Base-by-base conservation (phyloP, 2,888 invertebrate species). In the Clusia tigrina region DNA sequence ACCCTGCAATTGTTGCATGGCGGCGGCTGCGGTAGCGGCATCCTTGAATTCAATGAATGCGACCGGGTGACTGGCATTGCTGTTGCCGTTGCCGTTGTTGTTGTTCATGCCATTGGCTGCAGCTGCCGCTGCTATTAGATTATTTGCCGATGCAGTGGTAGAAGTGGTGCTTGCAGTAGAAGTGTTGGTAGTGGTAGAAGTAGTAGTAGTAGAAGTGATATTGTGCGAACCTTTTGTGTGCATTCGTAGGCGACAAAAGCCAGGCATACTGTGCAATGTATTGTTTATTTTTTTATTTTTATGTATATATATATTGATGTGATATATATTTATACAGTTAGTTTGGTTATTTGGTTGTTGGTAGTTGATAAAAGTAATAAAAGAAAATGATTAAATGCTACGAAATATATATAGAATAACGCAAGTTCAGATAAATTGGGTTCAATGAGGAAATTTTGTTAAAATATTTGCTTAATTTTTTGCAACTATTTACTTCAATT, bases 11-110 rank as follows among this genome's bases (percentile, higher is more conserved):
- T 93, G 90, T 82, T 91, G 90, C 91, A 97, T 91, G 80, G 96
- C 97, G 81, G 93, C 91, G 83, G 93, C 89, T 81, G 98, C 98
- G 86, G 92, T 94, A 80, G 90, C 87, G 80, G 96, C 89, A 87
- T 94, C 95, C 88, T 91, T 91, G 88, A 95, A 98, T 88, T 98
- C 97, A 86, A 96, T 94, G 89, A 98, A 98, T 83, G 97, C 97
- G 85, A 98, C 97, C 78, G 97, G 96, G 83, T 92, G 90, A 82
- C 51, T 73, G 66, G 46, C 68, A 71, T 66, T 62, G 64, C 20
- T 62, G 65, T 26, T 71, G 66, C 38, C 62, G 64, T 54, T 67
- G 70, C 15, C 66, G 65, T 53, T 67, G 57, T 55, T 59, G 61
- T 18, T 66, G 70, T 67, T 72, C 69, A 55, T 71, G 63, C 58